Conservation (phyloP, 2,888 invertebrate species). For the Hypomecis atomaria region DNA sequence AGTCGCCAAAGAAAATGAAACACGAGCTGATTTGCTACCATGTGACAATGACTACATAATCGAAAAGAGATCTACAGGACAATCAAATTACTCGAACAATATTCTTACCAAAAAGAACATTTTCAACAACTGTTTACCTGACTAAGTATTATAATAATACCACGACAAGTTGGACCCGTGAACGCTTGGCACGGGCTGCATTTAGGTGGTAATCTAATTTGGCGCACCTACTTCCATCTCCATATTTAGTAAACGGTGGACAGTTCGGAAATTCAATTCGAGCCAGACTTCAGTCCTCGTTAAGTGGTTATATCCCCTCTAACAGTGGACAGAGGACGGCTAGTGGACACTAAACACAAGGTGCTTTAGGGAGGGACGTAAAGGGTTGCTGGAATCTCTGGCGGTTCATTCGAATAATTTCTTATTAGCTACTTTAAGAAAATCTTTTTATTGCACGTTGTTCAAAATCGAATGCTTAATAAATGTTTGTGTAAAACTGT, state of each 20-base stretch:
- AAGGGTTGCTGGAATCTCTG: neutral
- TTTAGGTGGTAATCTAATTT: conserved; percentile 42
- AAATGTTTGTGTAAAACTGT: no score
- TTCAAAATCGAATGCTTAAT: no score
- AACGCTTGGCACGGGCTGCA: conserved; percentile 29
- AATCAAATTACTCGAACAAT: neutral
- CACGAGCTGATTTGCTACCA: no score
- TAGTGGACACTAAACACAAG: conserved; percentile 75
- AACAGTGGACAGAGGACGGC: conserved; percentile 66
- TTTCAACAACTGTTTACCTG: neutral
- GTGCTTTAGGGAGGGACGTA: conserved; percentile 45
- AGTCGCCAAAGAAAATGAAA: no score
- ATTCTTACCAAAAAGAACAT: neutral
- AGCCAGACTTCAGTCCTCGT: conserved; percentile 78
- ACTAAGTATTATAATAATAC: neutral
- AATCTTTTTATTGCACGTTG: no score
- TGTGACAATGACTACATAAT: no score
- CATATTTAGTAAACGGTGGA: conserved; percentile 62
- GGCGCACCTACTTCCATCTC: conserved; percentile 45
- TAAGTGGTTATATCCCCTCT: conserved; percentile 81
- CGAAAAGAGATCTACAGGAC: no score
- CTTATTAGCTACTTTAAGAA: no score
- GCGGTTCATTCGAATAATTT: no score
- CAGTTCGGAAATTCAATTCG: conserved; percentile 74
- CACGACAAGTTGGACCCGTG: conserved; percentile 22